Evolutionary conservation across 2,113 vertebrate genomes (phyloP).

Genomic region (Equus quagga): DNA sequence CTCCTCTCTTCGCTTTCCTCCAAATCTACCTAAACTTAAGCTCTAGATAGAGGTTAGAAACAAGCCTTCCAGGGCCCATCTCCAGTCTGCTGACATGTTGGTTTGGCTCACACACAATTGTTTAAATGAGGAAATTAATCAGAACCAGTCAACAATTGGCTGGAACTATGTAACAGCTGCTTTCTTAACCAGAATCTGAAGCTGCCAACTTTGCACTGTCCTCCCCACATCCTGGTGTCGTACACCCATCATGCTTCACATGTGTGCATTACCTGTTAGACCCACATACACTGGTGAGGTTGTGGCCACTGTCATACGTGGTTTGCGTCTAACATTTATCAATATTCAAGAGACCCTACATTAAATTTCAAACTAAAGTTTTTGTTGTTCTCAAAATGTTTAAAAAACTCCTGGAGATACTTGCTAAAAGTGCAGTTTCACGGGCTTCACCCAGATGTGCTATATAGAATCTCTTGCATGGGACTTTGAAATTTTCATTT

Average conservation of each 20-base stretch:
- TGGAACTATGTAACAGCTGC: neutral
- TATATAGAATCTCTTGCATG: neutral
- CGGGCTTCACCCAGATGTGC: neutral
- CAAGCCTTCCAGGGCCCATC: neutral
- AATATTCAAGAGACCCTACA: neutral
- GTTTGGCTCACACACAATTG: neutral
- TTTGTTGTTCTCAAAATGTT: neutral
- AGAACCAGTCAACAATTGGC: neutral
- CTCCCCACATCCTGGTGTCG: neutral
- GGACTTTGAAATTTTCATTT: neutral
- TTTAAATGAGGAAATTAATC: neutral
- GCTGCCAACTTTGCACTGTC: too few species aligned
- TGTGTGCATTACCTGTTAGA: neutral
- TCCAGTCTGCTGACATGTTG: neutral
- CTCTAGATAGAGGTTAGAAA: neutral
- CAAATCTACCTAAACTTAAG: neutral
- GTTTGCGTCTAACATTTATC: neutral
- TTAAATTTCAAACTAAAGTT: neutral
- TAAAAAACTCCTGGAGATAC: neutral
- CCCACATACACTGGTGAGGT: accelerated
- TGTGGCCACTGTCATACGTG: neutral
- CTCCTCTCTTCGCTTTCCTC: neutral
- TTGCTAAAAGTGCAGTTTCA: neutral
- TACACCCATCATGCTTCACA: neutral
- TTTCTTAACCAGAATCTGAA: neutral